Base-by-base conservation (phyloP, 2,888 invertebrate species). In the Dryomyza anilis region DNA sequence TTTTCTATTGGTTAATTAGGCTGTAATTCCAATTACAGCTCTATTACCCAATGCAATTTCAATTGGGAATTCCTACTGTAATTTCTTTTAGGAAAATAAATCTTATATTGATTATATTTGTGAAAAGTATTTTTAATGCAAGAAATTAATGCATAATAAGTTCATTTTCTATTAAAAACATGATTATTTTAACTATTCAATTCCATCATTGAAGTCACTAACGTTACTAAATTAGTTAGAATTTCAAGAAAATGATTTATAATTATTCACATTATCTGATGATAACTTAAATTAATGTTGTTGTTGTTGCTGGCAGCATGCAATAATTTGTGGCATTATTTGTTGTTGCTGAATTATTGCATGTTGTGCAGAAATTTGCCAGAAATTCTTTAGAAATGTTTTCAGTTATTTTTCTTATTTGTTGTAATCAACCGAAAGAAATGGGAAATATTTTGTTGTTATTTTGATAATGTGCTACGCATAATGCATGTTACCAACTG, bases 281-380 rank as follows among this genome's bases (percentile, higher is more conserved):
- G 70, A 70, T 70, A 69, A 67, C 66, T 70, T 67, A 69, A 65
- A 70, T 70, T 67, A 69, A 67, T n/a, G n/a, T n/a, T 45, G 8
- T 43, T 57, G 57, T 27, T 57, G 57, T 43, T 25, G 53, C 16
- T 33, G 55, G 46, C 21, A 21, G 21, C 23, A 46, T 1, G n/a
- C n/a, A n/a, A n/a, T n/a, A n/a, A n/a, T n/a, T n/a, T n/a, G n/a
- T 21, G 21, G 14, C 25, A 25, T 27, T 21, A 12, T 2, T 25
- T 16, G 21, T 36, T 55, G 16, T 19, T 23, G 21, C 21, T 19
- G 6, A 36, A 5, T 10, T 30, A 53, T 8, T 29, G 14, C 19
- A 55, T 55, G 19, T 55, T 33, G 14, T 23, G 4, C 14, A 1
- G 36, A 36, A 55, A 55, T 55, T 55, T 36, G 8, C 21, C 12